Evolutionary conservation across 2,113 vertebrate genomes (phyloP).

Genomic region (Synodontis membranacea): DNA sequence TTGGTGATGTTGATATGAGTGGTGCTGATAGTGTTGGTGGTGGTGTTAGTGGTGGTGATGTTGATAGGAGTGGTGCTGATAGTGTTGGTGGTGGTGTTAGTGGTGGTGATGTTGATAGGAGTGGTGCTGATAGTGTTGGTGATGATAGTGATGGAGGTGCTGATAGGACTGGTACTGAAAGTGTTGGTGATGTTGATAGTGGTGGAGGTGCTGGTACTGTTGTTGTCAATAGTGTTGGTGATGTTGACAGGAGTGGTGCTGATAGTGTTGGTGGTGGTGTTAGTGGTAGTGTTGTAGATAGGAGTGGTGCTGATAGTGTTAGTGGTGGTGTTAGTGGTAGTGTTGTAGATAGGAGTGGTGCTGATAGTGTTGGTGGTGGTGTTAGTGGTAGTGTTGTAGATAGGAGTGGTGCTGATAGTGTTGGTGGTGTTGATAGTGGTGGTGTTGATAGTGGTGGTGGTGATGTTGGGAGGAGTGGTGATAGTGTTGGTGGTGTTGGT

Average conservation of each 20-base stretch:
- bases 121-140: not conserved
- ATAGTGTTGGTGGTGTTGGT: not conserved
- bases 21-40: not conserved
- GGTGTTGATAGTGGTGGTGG: not conserved
- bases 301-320: not conserved
- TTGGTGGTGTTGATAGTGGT: not conserved
- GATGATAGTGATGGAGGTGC: not conserved
- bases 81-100: not conserved
- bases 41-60: not conserved
- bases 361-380: not conserved
- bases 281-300: not conserved
- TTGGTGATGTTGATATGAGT: not conserved
- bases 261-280: not conserved
- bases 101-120: not conserved
- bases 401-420: not conserved
- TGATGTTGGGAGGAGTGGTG: rapidly evolving
- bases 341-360: not conserved
- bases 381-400: not conserved
- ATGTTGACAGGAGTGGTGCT: rapidly evolving
- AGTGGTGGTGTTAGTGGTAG: not conserved
- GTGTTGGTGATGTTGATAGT: not conserved
- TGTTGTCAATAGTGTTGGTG: not conserved
- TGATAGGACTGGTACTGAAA: too few species aligned
- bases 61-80: not conserved
- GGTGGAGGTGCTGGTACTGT: not conserved